A percentile compares a stretch with the other conserved stretches of the same genome.
phyloP scores from a whole-genome alignment of 2,113 vertebrate species.

The Corythornis madagascariensis region DNA sequence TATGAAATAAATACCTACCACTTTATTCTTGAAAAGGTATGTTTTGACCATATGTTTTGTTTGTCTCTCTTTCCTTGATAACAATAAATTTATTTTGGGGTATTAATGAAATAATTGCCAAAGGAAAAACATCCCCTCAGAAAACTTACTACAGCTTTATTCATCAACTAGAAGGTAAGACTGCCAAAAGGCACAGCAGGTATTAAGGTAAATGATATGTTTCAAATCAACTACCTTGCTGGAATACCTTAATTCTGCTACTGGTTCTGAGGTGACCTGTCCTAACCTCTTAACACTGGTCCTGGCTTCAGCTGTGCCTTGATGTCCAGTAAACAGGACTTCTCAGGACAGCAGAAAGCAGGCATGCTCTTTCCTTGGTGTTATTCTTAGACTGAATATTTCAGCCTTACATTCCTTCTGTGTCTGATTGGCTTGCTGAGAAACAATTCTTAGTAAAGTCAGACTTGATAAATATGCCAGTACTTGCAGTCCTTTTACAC shows the following conservation, averaged over 20 bases:
- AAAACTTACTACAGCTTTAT: neutral
- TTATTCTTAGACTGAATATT: slow-evolving; percentile 16
- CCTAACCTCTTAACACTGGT: neutral
- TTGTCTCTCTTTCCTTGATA: neutral
- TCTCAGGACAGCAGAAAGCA: neutral
- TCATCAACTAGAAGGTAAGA: neutral
- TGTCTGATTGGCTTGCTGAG: slow-evolving; percentile 24
- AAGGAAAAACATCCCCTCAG: neutral
- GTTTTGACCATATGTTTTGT: neutral
- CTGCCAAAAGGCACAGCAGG: neutral
- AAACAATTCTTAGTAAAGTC: neutral
- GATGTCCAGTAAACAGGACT: neutral
- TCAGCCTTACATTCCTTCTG: slow-evolving; percentile 19
- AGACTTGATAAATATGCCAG: slow-evolving; percentile 14
- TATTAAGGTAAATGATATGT: neutral
- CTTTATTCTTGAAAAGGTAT: neutral
- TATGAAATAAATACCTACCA: neutral
- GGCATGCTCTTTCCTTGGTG: neutral
- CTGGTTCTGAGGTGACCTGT: neutral
- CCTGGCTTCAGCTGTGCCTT: neutral
- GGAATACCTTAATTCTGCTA: neutral
- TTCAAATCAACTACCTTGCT: neutral
- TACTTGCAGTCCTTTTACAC: neutral
- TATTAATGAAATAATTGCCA: neutral
- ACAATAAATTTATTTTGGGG: neutral